A percentile compares a stretch with the other conserved stretches of the same genome.
phyloP scores from a whole-genome alignment of 2,113 vertebrate species.

The Ctenodactylus gundi region DNA sequence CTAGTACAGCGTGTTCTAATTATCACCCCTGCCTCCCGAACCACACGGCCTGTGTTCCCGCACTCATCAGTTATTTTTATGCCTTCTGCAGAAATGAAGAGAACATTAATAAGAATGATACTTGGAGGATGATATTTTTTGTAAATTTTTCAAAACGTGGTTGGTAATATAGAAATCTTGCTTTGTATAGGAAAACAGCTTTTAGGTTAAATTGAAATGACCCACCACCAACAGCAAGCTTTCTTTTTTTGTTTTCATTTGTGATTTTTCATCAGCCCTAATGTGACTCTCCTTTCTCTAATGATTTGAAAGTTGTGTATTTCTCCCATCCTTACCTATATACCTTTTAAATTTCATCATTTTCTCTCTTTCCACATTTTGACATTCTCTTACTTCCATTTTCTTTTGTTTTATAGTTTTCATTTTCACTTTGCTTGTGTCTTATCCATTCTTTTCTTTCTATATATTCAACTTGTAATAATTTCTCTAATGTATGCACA shows the following conservation, averaged over 20 bases:
- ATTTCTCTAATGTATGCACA: constrained; percentile 37
- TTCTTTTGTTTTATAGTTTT: neutral
- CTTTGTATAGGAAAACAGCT: no score
- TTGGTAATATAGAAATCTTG: constrained; percentile 48
- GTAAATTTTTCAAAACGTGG: constrained; percentile 67
- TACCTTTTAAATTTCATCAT: neutral
- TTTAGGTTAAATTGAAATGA: neutral
- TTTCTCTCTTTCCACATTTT: neutral
- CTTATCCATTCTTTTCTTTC: neutral
- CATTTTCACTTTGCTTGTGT: neutral
- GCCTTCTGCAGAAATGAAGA: constrained; percentile 82
- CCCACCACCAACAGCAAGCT: neutral
- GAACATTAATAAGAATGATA: constrained; percentile 85
- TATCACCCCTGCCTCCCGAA: constrained; percentile 88
- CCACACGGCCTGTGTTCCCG: constrained; percentile 83
- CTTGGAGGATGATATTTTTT: constrained; percentile 78
- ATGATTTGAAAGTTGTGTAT: neutral
- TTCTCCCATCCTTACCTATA: neutral
- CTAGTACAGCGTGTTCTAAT: constrained; percentile 87
- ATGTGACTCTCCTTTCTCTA: neutral
- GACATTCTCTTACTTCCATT: neutral
- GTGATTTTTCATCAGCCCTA: neutral
- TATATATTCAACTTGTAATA: constrained; percentile 23
- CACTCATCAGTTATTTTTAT: constrained; percentile 87
- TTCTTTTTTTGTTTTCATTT: constrained; percentile 13